Evolutionary conservation across 2,113 vertebrate genomes (phyloP), one percentile per base, ranked within the genome.

Genomic region (Gila orcuttii): DNA sequence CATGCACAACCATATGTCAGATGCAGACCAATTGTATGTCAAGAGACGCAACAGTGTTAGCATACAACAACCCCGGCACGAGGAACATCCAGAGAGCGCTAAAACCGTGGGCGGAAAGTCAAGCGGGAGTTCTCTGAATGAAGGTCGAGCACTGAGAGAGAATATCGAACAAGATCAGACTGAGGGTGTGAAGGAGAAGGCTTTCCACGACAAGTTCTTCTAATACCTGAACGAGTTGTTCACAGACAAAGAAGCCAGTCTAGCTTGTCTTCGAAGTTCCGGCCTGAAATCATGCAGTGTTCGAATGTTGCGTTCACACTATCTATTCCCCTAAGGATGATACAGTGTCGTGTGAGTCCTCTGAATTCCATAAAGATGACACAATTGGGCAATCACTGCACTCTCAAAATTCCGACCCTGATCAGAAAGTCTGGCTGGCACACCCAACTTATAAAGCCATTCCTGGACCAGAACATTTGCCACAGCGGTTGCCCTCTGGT

Each of bases 361-460:
- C 39, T 39, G 39, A 39, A 39, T 39, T 39, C 1, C 39, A 39
- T 39, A 39, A 39, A 39, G 6, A 39, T 39, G 39, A 39, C 6
- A 39, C 39, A 39, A 39, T 39, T 39, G 39, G 39, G 39, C 6
- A 7, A 39, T 39, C 39, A 7, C 6, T 39, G 39, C 6, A 39
- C 36, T 6, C 36, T 39, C 6, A 39, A 39, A 39, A 39, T 39
- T 39, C 36, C 36, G 6, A 39, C 36, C 59, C 39, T 76, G 83
- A 19, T 84, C 69, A 15, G 85, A 86, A 19, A 82, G 52, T 11
- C 42, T 52, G 3, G 23, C 36, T 42, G 39, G 7, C 39, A 42
- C 39, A 13, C 85, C 50, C 2, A 73, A 86, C 4, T 31, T 47
- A 73, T 79, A 9, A 2, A 87, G 79, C 52, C 64, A 84, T 3